Base-by-base conservation (phyloP, 2,888 invertebrate genomes). In the Acleris cristana region DNA sequence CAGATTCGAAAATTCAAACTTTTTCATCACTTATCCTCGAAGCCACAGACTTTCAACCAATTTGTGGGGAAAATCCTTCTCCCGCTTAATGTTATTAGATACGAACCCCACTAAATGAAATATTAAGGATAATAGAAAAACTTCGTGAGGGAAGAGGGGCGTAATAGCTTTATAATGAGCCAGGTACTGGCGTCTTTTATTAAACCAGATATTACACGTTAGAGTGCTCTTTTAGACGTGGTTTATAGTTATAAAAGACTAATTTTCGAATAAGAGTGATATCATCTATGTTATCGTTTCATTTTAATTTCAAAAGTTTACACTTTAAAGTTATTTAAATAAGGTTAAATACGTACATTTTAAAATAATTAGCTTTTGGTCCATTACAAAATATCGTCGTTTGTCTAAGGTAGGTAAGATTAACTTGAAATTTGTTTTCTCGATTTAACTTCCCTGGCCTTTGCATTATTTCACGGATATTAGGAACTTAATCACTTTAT, bases 81-180 rank as follows among this genome's bases (percentile, higher is more conserved):
- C 67, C 66, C 67, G 65, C 70, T 64, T 75, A 77, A 77, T 76
- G 72, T 76, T 78, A 81, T 82, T 79, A 80, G 74, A 79, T 76
- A 34, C 18, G 79, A 81, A 81, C 76, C 78, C 80, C 66, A 74
- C 77, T 78, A 82, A 85, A 86, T 85, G 79, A 83, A 84, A 86
- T 85, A 84, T 84, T 77, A 79, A 71, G 77, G 73, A 78, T 82
- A 83, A 85, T 83, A 83, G 82, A 84, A 85, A 83, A 83, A 82
- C 76, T 79, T 78, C 26, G 69, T 60, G 52, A 69, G 70, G 74
- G 77, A 58, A 66, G 67, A 67, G 48, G 48, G 48, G 77, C 64
- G 53, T 62, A 75, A 74, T 66, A 72, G 64, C 23, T 48, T 49
- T 58, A 63, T 67, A 63, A 67, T 63, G 26, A 67, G 59, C 19